Conservation (phyloP, 2,113 vertebrate genomes). For the Paradisaea rubra region DNA sequence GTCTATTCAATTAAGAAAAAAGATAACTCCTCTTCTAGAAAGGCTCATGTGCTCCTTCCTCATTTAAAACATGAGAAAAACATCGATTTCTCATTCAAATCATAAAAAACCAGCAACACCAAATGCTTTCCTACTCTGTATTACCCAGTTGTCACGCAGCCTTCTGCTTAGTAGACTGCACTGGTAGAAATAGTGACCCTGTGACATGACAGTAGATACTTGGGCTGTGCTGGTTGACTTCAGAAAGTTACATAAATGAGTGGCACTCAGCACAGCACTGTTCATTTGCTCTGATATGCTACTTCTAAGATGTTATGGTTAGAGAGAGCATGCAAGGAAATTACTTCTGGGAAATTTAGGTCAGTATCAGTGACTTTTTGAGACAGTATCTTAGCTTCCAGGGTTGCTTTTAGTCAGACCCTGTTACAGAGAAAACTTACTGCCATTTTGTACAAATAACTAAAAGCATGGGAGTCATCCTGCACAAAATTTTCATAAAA, state of each 20-base stretch:
- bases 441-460: background rate
- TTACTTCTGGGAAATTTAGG: background rate
- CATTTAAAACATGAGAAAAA: background rate
- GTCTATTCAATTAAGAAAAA: background rate
- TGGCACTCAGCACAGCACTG: background rate
- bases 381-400: background rate
- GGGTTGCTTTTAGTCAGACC: background rate
- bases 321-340: background rate
- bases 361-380: background rate
- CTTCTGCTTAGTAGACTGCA: background rate
- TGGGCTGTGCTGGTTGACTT: background rate
- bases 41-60: accelerated
- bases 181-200: background rate
- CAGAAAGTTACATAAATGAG: background rate
- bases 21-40: background rate
- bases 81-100: background rate
- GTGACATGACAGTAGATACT: background rate
- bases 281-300: background rate
- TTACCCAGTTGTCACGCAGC: background rate
- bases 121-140: background rate
- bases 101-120: accelerated
- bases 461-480: background rate
- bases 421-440: background rate
- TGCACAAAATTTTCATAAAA: background rate
- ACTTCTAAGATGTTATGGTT: background rate